A percentile compares a stretch with the other conserved stretches of the same genome.
These are phyloP conservation scores for Crypturellus tataupa DNA, from an alignment of 2,797 vertebrate species.

Conservation along the genomic window DNA sequence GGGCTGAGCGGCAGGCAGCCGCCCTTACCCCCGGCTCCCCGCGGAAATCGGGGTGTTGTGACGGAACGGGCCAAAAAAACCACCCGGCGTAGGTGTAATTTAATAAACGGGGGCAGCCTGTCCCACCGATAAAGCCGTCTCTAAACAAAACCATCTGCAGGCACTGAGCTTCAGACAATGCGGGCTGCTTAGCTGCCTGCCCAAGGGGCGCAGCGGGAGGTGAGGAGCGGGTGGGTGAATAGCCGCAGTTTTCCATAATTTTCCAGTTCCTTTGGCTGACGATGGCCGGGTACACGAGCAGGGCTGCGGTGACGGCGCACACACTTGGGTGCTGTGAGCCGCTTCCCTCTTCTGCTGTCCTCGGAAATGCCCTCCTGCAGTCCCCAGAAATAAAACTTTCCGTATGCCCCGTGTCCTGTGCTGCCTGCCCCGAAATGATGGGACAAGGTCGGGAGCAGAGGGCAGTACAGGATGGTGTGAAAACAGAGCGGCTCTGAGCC, in stretches of 20 bases:
- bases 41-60: not conserved
- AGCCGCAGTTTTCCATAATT: slow-evolving; percentile 37
- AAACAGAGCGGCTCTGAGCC: rapidly evolving
- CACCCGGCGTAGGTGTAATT: not conserved
- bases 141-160: slow-evolving; percentile 52
- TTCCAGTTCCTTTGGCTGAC: slow-evolving; percentile 40
- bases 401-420: not conserved
- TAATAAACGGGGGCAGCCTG: slow-evolving; percentile 43
- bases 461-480: not conserved
- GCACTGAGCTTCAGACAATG: slow-evolving; percentile 37
- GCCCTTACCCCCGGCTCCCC: not conserved
- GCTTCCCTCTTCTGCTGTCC: not conserved
- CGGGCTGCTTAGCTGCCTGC: not conserved
- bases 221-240: not conserved
- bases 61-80: not conserved
- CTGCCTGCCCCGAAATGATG: not conserved
- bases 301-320: not conserved
- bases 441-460: not conserved
- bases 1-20: not conserved
- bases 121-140: slow-evolving; percentile 47
- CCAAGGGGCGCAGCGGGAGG: slow-evolving; percentile 20
- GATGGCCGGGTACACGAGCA: not conserved
- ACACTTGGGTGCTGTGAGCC: not conserved
- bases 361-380: not conserved
- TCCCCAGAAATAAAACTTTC: not conserved